Conservation (phyloP, 2,888 invertebrate genomes). For the Myopa tessellatipennis region DNA sequence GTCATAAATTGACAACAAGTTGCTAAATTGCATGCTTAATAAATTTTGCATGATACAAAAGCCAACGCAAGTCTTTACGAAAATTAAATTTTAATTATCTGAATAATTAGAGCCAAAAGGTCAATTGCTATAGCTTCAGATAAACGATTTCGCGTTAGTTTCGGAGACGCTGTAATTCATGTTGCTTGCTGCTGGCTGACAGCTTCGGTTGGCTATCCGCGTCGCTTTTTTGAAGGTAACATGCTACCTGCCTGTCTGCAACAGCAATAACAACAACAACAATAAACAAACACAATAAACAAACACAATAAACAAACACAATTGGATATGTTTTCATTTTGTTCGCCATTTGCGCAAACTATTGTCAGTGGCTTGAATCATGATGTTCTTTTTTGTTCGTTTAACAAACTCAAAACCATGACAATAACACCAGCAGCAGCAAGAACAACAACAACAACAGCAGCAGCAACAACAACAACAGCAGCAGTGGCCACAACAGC, state of each 20-base stretch:
- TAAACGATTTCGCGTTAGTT: neutral
- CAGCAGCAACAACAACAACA: neutral
- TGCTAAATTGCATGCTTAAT: constrained; percentile 10
- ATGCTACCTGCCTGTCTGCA: no score
- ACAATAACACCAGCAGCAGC: neutral
- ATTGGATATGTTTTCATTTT: no score
- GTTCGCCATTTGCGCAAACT: neutral
- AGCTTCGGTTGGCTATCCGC: neutral
- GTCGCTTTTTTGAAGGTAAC: no score
- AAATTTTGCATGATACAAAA: neutral
- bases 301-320: no score
- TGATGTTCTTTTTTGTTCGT: neutral
- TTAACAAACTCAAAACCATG: neutral
- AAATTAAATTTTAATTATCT: constrained; percentile 34
- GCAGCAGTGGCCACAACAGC: neutral
- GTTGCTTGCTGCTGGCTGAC: neutral
- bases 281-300: no score
- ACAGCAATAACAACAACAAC: no score
- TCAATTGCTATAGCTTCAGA: constrained; percentile 13
- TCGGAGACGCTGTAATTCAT: neutral
- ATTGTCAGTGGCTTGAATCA: neutral
- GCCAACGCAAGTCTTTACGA: neutral
- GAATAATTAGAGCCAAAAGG: constrained; percentile 34
- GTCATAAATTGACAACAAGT: constrained; percentile 20
- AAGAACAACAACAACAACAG: neutral